Percentiles rank a stretch among this genome's conserved stretches.
Evolutionary conservation across 2,113 vertebrate genomes (phyloP).

Genomic region (Grus americana): DNA sequence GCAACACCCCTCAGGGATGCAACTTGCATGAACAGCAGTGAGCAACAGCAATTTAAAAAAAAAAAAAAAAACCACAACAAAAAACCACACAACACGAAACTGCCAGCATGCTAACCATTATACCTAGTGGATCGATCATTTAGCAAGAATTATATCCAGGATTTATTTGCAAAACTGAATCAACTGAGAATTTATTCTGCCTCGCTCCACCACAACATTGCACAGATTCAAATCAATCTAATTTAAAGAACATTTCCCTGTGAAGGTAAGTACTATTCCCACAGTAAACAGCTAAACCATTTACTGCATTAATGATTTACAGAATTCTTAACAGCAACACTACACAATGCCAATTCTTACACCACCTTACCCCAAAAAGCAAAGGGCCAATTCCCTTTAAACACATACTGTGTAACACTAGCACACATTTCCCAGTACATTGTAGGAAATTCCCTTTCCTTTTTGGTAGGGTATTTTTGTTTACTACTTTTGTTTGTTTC

Average conservation of each 20-base stretch:
- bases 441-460: not conserved
- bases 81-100: too few species aligned
- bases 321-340: not conserved
- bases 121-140: not conserved
- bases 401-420: not conserved
- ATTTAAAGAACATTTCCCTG: not conserved
- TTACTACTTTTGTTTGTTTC: not conserved
- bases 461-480: not conserved
- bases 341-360: not conserved
- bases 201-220: not conserved
- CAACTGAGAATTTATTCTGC: not conserved
- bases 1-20: not conserved
- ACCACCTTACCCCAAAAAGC: not conserved
- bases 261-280: not conserved
- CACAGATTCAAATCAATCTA: not conserved
- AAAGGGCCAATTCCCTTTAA: not conserved
- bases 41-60: not conserved
- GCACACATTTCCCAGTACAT: rapidly evolving
- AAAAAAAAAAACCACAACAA: not conserved
- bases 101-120: not conserved
- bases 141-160: not conserved
- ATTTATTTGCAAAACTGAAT: not conserved
- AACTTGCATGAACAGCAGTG: not conserved
- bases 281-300: not conserved
- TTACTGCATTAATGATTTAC: not conserved